Evolutionary conservation across 1,140 invertebrate species (phyloP), one percentile per base, ranked within the genome.

Genomic region (Hylyphantes graminicola): DNA sequence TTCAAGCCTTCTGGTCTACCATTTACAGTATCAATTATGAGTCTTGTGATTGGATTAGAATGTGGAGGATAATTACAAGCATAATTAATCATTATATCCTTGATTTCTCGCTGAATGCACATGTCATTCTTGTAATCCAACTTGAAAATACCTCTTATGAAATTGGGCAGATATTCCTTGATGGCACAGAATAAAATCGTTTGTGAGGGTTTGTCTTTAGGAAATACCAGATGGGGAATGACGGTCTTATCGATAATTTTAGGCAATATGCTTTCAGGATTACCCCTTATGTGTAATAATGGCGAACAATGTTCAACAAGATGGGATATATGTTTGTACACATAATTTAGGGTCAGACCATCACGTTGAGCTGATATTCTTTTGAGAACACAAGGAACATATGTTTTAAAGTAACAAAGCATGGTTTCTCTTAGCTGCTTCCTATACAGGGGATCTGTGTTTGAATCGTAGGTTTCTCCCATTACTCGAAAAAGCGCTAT

Each of bases 121-220:
- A 48, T 57, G 13, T 83, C 80, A n/a, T 83, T 73, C 19, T 15
- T 48, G 19, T 83, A 83, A 51, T 83, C 61, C 10, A 83, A 19
- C 50, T 83, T 83, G 13, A 83, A 68, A 15, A 83, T 17, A 35
- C 80, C 80, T 48, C 13, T 75, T 2, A 83, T 15, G 59, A 75
- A 67, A 13, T n/a, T n/a, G n/a, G 72, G 59, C 10, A 83, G 17
- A 51, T 75, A 55, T 13, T 83, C 70, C 11, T 75, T 83, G 11
- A 83, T 83, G 10, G 72, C 64, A 55, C 53, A 19, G 48, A 63
- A 65, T 51, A 67, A 10, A 50, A 75, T 48, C 17, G 72, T 65
- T 2, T 74, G 80, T 10, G 21, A 9, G 19, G 17, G 19, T 67
- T 83, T 83, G n/a, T 83, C 80, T 65, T 48, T 67, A 53, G 80